phyloP scores from a whole-genome alignment of 2,888 invertebrate genomes.

The Leptinotarsa rubiginosa region DNA sequence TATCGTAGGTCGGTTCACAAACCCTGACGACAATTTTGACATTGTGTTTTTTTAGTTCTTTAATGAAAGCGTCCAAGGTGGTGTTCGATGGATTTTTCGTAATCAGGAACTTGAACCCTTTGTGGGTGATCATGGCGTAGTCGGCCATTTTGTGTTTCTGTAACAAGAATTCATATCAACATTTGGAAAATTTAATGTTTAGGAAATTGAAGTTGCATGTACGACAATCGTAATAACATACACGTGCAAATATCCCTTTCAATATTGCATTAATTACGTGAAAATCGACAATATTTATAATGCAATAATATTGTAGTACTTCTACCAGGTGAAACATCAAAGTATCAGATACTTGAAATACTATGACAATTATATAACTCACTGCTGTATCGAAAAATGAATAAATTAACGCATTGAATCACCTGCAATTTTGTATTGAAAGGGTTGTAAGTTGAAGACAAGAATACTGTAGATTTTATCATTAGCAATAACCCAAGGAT shows the following conservation, averaged over 20 bases:
- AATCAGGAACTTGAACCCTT: conserved; percentile 50
- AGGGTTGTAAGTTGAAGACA: too few relatives aligned
- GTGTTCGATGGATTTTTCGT: conserved; percentile 50
- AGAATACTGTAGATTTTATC: too few relatives aligned
- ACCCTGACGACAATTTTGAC: conserved; percentile 49
- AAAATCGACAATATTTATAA: not conserved
- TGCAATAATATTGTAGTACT: not conserved
- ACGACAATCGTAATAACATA: not conserved
- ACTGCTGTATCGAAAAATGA: too few relatives aligned
- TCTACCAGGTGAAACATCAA: too few relatives aligned
- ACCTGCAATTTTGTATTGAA: too few relatives aligned
- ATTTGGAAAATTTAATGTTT: not conserved
- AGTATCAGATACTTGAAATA: too few relatives aligned
- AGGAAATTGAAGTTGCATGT: not conserved
- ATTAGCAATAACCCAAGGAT: too few relatives aligned
- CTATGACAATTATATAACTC: too few relatives aligned
- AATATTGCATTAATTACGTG: not conserved
- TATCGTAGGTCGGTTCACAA: conserved; percentile 50
- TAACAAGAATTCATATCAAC: not conserved
- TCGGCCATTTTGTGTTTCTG: conserved; percentile 34
- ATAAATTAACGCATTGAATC: too few relatives aligned
- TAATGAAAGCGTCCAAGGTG: conserved; percentile 47
- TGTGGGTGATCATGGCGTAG: conserved; percentile 46
- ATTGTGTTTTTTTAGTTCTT: conserved; percentile 49
- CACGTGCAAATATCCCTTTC: not conserved